Percentiles rank a stretch among this genome's conserved stretches.
Evolutionary conservation across 23 tunicate species (phyloP).

Genomic region (Trididemnum miniatum): DNA sequence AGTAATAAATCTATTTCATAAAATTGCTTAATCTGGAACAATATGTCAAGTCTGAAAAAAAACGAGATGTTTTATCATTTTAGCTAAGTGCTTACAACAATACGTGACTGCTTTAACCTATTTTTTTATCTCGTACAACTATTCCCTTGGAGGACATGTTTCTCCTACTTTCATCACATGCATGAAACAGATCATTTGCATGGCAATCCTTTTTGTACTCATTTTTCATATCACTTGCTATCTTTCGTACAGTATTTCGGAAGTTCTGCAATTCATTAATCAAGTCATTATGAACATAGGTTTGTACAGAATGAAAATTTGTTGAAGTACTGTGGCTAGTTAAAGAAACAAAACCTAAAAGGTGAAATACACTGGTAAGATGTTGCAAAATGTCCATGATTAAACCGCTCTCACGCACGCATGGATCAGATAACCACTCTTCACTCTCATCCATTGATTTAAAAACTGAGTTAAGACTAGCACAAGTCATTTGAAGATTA

Average conservation of each 20-base stretch:
- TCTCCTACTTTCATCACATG: constrained; percentile 4
- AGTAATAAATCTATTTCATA: no score
- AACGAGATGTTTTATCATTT: no score
- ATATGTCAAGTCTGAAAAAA: no score
- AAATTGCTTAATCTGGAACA: no score
- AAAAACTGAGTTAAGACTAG: constrained; percentile 13
- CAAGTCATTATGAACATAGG: background rate
- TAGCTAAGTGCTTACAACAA: no score
- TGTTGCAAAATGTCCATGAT: constrained; percentile 5
- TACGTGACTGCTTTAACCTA: no score
- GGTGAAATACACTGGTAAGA: background rate
- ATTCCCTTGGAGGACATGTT: background rate
- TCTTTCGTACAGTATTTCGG: constrained; percentile 20
- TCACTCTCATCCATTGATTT: background rate
- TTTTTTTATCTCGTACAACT: background rate
- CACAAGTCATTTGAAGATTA: background rate
- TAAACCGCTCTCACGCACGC: background rate
- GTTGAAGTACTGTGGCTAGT: background rate
- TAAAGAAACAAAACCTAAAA: constrained; percentile 22
- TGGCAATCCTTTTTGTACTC: background rate
- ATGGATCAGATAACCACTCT: background rate
- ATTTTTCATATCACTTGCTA: constrained; percentile 9
- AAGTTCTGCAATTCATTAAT: background rate
- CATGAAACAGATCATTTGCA: constrained; percentile 1
- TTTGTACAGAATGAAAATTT: background rate